Conservation (phyloP, 2,888 invertebrate species). For the Pardosa pseudoannulata region DNA sequence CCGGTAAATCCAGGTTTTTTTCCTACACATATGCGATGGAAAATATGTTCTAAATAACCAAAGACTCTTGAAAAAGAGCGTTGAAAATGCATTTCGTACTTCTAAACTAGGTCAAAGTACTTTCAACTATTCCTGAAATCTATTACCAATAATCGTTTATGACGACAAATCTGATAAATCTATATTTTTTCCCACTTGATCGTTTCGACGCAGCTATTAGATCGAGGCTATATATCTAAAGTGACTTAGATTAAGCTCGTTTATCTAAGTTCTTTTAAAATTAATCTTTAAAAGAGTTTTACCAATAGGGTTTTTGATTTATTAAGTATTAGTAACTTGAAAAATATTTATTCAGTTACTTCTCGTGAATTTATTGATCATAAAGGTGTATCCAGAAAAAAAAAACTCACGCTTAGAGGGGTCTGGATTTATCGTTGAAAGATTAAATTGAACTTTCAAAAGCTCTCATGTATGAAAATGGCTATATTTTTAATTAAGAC, state of each 20-base stretch:
- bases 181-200: neutral
- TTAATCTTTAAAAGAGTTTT: neutral
- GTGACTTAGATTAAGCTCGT: neutral
- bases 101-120: constrained; percentile 1
- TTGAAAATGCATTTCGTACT: neutral
- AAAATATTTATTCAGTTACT: too few relatives aligned
- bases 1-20: too few relatives aligned
- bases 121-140: neutral
- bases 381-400: too few relatives aligned
- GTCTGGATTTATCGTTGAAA: too few relatives aligned
- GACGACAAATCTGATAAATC: neutral
- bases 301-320: neutral
- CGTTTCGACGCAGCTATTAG: neutral
- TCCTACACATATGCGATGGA: neutral
- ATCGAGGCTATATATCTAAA: neutral
- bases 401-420: too few relatives aligned
- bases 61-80: neutral
- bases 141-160: constrained; percentile 13
- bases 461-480: too few relatives aligned
- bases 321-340: too few relatives aligned
- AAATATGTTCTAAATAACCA: neutral
- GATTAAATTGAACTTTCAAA: too few relatives aligned
- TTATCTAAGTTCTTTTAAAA: neutral
- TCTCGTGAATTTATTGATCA: too few relatives aligned
- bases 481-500: too few relatives aligned